These are phyloP conservation scores for Ochropacha duplaris DNA, from an alignment of 2,888 invertebrate genomes.

Conservation along the genomic window DNA sequence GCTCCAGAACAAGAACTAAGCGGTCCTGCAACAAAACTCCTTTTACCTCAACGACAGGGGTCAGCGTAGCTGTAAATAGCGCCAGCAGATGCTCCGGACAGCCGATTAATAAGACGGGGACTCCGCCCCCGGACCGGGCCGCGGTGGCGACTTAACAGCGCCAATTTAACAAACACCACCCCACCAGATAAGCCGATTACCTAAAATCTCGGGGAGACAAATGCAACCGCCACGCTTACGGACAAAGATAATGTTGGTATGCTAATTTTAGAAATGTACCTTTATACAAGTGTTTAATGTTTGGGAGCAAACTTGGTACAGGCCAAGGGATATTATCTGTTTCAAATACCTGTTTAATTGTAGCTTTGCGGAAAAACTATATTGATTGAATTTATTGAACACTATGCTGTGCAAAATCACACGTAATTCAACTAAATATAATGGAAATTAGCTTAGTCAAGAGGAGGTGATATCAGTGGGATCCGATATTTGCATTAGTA, in stretches of 20 bases:
- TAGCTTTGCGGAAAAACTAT: background rate
- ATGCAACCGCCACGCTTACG: slow-evolving; percentile 34
- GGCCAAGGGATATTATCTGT: background rate
- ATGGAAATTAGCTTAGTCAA: no score
- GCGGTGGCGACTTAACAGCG: slow-evolving; percentile 56
- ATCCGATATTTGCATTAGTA: background rate
- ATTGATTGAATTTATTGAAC: background rate
- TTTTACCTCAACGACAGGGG: slow-evolving; percentile 59
- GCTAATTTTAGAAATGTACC: slow-evolving; percentile 43
- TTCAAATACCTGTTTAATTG: background rate
- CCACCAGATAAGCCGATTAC: slow-evolving; percentile 65
- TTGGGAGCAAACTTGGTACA: background rate
- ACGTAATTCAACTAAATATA: background rate
- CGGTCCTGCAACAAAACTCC: slow-evolving; percentile 53
- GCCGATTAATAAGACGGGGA: slow-evolving; percentile 78
- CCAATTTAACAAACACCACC: slow-evolving; percentile 62
- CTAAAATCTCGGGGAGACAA: slow-evolving; percentile 55
- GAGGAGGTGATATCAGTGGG: background rate
- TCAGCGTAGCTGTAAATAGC: slow-evolving; percentile 66
- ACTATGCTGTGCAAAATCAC: no score
- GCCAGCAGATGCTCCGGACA: slow-evolving; percentile 78
- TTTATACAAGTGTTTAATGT: slow-evolving; percentile 9
- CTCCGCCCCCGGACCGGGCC: slow-evolving; percentile 59
- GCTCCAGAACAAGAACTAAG: slow-evolving; percentile 50
- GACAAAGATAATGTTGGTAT: slow-evolving; percentile 39